Percentiles rank a stretch among this genome's conserved stretches.
Evolutionary conservation across 2,888 invertebrate species (phyloP).

Genomic region (Polia nebulosa): DNA sequence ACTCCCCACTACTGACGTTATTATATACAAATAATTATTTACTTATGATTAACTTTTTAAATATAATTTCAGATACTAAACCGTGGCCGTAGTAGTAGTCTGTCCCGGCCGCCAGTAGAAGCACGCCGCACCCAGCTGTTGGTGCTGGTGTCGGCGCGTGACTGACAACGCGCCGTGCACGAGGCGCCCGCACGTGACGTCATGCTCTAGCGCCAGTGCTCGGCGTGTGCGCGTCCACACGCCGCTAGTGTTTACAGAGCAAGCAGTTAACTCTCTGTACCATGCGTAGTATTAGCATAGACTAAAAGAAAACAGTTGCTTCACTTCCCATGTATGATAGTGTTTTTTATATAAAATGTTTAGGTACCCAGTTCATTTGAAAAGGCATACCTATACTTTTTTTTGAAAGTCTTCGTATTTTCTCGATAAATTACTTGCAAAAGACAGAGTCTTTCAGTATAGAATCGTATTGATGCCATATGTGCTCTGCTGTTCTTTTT

Average conservation of each 20-base stretch:
- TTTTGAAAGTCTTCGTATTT: neutral
- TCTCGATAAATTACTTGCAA: neutral
- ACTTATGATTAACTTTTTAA: too few relatives aligned
- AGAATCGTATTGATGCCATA: neutral
- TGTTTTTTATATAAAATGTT: neutral
- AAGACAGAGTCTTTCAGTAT: too few relatives aligned
- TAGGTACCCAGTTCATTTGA: neutral
- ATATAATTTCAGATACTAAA: slow-evolving; percentile 80
- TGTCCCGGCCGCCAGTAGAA: slow-evolving; percentile 74
- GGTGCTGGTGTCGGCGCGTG: slow-evolving; percentile 80
- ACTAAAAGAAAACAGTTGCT: slow-evolving; percentile 2
- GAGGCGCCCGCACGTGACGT: slow-evolving; percentile 82
- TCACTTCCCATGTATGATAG: neutral
- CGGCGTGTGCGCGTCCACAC: slow-evolving; percentile 62
- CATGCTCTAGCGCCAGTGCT: slow-evolving; percentile 81
- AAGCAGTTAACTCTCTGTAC: slow-evolving; percentile 29
- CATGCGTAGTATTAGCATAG: slow-evolving; percentile 2
- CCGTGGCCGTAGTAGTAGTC: slow-evolving; percentile 82
- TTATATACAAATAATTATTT: too few relatives aligned
- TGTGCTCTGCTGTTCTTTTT: neutral
- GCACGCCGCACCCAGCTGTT: slow-evolving; percentile 83
- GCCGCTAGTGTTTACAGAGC: slow-evolving; percentile 43
- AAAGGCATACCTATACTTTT: too few relatives aligned
- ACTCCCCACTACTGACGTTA: too few relatives aligned
- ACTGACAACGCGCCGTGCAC: slow-evolving; percentile 81